Base-by-base conservation (phyloP, 2,113 vertebrate genomes). In the Lepisosteus osseus region DNA sequence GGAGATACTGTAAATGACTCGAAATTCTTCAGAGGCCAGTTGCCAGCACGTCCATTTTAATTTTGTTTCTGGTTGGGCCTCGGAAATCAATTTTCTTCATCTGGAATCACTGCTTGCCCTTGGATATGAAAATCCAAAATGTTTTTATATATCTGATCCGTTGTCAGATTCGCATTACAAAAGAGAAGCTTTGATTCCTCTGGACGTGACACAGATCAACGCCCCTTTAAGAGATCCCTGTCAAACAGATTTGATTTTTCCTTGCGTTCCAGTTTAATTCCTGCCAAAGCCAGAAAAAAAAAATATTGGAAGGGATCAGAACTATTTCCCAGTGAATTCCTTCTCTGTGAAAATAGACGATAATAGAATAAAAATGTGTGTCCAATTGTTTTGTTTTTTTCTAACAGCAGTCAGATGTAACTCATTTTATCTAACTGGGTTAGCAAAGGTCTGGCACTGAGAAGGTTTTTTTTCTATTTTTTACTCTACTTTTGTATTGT, bases 91-190 rank as follows among this genome's bases (percentile, higher is more conserved):
- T 9, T 51, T 51, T 51, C 5, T 51, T 9, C 9, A 51, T 51
- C 47, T 51, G 47, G 5, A 9, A 51, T 51, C 47, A 51, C 5
- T 51, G 5, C 47, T 87, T 90, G 88, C 85, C 83, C 74, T 62
- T 44, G 62, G 55, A 5, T 12, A 62, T 56, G 44, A 54, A 47
- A 67, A 15, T 47, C 69, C 9, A 56, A 68, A n/a, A 13, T 54
- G 17, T 65, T 72, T 54, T 64, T 14, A 61, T n/a, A 6, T 69
- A 55, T 42, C 54, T 65, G 51, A 4, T 3, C 42, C 65, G 61
- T 43, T 14, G 62, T 72, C 47, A 72, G 47, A 51, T 17, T 43
- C 41, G 42, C 61, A 61, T 41, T 40, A 42, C 15, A 64, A 64
- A 43, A 29, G 42, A 61, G 12, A 54, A 62, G 47, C 47, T 51